Base-by-base conservation (phyloP, 2,888 invertebrate genomes). In the Drosophila anomelani region DNA sequence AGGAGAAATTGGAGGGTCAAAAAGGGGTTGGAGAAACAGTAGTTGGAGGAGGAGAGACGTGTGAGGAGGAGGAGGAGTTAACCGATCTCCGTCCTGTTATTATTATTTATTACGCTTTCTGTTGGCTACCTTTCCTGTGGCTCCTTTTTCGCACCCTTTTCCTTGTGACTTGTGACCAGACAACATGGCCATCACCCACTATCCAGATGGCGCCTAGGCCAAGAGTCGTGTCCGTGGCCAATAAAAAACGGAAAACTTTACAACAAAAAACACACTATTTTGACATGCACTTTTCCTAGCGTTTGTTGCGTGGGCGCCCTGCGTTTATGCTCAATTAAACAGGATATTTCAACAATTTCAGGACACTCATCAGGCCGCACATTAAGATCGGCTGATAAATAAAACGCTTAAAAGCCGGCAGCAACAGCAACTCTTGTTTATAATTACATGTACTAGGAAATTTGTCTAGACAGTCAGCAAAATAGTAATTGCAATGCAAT, bases 271-370 rank as follows among this genome's bases (percentile, higher is more conserved):
- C 53, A 56, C 66, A 68, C 55, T 68, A 49, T 56, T 66, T 59
- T 51, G 58, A 62, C 61, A 72, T 71, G 71, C 68, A 68, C 49
- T 60, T 55, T 43, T 23, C 32, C n/a, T 13, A 34, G 46, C 12
- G 47, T 17, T 47, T 8, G 51, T 43, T 57, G 61, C 53, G 49
- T 51, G 61, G 70, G 76, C 39, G 76, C 56, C 53, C 51, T 53
- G 51, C 51, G 62, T 71, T 71, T 63, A 76, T 71, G 76, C 76
- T 60, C 78, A 83, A 78, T 83, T 79, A 75, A 78, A 74, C 81
- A 81, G 85, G 80, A 86, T 81, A 86, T 84, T 80, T 57, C 63
- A 77, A 72, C 68, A 79, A 73, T 61, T 56, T 67, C 75, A 77
- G 70, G 69, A 71, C 80, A 75, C 46, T 61, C 64, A 59, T 38